Conservation (phyloP, 2,797 vertebrate species). For the Acropternis orthonyx region DNA sequence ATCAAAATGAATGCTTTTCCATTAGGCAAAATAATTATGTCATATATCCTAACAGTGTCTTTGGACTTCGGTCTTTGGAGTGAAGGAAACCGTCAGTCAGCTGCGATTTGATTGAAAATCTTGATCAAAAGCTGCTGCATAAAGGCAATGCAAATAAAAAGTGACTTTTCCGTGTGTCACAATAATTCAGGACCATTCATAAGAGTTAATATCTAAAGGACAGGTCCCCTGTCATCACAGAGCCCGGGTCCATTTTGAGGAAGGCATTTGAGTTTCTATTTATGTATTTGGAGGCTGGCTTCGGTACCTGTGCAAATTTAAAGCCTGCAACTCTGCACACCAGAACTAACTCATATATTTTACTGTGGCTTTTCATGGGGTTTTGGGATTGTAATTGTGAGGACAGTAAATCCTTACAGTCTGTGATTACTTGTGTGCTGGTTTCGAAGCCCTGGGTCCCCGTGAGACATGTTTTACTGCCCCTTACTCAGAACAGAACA, state of each 20-base stretch:
- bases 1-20: slow-evolving; percentile 19
- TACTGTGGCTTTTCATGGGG: neutral
- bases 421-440: neutral
- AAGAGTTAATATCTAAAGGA: neutral
- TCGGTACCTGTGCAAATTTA: neutral
- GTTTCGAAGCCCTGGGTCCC: neutral
- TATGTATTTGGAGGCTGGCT: neutral
- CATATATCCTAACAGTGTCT: slow-evolving; percentile 23
- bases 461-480: neutral
- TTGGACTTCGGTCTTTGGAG: neutral
- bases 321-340: neutral
- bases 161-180: neutral
- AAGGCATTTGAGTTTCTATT: neutral
- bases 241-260: neutral
- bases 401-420: neutral
- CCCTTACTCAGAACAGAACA: neutral
- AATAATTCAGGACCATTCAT: neutral
- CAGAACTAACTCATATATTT: neutral
- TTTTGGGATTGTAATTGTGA: neutral
- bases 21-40: slow-evolving; percentile 48
- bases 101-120: neutral
- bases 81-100: neutral
- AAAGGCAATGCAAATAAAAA: neutral
- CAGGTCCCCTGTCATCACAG: accelerated
- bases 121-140: neutral